phyloP scores from a whole-genome alignment of 2,113 vertebrate species.

The Lucifuga dentata region DNA sequence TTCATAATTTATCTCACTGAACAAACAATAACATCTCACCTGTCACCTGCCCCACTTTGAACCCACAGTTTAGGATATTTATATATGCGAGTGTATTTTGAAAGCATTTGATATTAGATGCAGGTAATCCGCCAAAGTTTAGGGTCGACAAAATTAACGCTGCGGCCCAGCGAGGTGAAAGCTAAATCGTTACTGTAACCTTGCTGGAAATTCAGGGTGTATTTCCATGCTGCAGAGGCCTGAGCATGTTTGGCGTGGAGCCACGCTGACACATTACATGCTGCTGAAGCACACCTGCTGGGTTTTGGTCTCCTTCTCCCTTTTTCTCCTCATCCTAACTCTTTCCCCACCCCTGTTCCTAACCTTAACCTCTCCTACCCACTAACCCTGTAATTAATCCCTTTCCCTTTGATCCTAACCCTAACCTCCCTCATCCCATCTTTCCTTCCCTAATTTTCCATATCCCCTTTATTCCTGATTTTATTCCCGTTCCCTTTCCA shows the following conservation, averaged over 20 bases:
- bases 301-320: conserved; percentile 69
- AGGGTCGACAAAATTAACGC: conserved; percentile 36
- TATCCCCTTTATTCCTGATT: no score
- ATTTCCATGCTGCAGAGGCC: conserved; percentile 31
- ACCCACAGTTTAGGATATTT: conserved; percentile 36
- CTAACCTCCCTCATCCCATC: no score
- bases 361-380: conserved; percentile 56
- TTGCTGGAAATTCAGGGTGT: conserved; percentile 46
- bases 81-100: conserved; percentile 35
- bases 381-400: no score
- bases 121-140: conserved; percentile 33
- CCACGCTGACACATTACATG: conserved; percentile 60
- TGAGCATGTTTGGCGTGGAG: conserved; percentile 30
- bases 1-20: no score
- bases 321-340: conserved; percentile 13
- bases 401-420: no score
- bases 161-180: conserved; percentile 42
- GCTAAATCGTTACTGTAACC: conserved; percentile 50
- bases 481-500: conserved; percentile 77
- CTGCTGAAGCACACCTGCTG: conserved; percentile 77
- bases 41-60: no score
- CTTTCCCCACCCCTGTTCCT: conserved; percentile 18
- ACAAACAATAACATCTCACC: no score
- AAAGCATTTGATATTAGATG: conserved; percentile 35
- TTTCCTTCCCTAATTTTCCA: no score